Evolutionary conservation across 2,797 vertebrate species (phyloP).

Genomic region (Echiichthys vipera): DNA sequence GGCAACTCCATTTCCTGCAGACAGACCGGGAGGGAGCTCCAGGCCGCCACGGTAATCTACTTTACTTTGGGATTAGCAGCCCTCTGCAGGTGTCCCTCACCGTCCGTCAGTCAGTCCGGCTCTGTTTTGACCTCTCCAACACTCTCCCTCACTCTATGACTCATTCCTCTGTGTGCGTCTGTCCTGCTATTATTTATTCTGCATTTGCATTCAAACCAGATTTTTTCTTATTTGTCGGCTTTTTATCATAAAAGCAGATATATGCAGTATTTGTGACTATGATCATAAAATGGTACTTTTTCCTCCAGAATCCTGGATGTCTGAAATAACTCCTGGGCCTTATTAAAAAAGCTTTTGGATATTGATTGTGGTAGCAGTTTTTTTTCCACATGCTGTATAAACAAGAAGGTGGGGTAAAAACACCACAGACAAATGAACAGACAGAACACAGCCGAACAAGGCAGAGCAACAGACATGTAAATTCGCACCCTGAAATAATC

Average conservation of each 20-base stretch:
- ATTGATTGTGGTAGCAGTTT: too few species aligned
- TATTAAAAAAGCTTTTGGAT: too few species aligned
- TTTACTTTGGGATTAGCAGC: conserved; percentile 71
- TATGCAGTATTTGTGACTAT: neutral
- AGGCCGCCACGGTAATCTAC: conserved; percentile 68
- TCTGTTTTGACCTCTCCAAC: conserved; percentile 17
- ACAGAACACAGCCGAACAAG: too few species aligned
- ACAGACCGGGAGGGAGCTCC: conserved; percentile 38
- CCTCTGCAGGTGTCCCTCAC: conserved; percentile 59
- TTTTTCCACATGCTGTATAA: neutral
- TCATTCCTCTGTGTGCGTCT: conserved; percentile 13
- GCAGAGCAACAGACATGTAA: too few species aligned
- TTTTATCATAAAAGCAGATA: neutral
- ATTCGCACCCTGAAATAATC: too few species aligned
- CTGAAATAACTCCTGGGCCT: neutral
- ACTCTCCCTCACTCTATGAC: neutral
- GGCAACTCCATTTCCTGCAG: conserved; percentile 61
- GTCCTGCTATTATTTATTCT: neutral
- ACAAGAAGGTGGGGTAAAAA: neutral
- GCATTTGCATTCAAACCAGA: neutral
- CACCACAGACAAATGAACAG: neutral
- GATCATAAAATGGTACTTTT: neutral
- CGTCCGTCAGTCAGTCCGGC: conserved; percentile 22
- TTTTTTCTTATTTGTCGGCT: too few species aligned
- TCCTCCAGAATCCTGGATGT: neutral